These are phyloP conservation scores for Trachymyrmex septentrionalis DNA, from an alignment of 1,140 invertebrate genomes.

Conservation along the genomic window DNA sequence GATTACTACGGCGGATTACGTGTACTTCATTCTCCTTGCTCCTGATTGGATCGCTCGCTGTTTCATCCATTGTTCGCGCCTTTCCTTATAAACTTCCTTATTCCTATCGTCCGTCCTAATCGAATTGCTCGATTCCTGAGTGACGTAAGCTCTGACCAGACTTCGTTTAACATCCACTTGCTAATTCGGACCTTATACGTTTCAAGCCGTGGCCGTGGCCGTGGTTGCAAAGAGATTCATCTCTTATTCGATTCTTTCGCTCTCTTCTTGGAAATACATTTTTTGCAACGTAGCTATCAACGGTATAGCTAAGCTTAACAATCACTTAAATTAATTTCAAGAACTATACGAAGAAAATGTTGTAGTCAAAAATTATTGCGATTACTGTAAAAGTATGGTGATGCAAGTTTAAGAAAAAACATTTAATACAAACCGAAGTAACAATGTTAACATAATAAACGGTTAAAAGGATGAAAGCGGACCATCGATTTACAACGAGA, in stretches of 20 bases:
- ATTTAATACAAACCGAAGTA: slow-evolving; percentile 14
- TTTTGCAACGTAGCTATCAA: not conserved
- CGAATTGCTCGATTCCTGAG: slow-evolving; percentile 36
- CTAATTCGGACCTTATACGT: not conserved
- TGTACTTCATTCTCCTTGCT: slow-evolving; percentile 7
- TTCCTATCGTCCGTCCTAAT: slow-evolving; percentile 43
- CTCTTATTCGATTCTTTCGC: not conserved
- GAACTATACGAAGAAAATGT: not conserved
- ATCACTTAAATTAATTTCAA: slow-evolving; percentile 16
- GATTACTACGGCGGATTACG: slow-evolving; percentile 41
- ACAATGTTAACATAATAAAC: slow-evolving; percentile 28
- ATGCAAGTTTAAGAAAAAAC: not conserved
- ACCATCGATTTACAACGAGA: slow-evolving; percentile 40
- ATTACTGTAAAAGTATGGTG: not conserved
- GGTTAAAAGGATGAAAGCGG: slow-evolving; percentile 16
- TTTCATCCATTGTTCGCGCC: slow-evolving; percentile 40
- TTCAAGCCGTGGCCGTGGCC: not conserved
- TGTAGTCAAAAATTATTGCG: not conserved
- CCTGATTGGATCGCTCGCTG: slow-evolving; percentile 45
- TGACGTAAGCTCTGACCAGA: slow-evolving; percentile 26
- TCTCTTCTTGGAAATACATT: not conserved
- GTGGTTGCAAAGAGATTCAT: not conserved
- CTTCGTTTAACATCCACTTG: slow-evolving; percentile 26
- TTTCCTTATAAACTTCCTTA: slow-evolving; percentile 37
- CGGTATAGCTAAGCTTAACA: not conserved